phyloP scores from a whole-genome alignment of 2,797 vertebrate species.

The Rhadinocentrus ornatus region DNA sequence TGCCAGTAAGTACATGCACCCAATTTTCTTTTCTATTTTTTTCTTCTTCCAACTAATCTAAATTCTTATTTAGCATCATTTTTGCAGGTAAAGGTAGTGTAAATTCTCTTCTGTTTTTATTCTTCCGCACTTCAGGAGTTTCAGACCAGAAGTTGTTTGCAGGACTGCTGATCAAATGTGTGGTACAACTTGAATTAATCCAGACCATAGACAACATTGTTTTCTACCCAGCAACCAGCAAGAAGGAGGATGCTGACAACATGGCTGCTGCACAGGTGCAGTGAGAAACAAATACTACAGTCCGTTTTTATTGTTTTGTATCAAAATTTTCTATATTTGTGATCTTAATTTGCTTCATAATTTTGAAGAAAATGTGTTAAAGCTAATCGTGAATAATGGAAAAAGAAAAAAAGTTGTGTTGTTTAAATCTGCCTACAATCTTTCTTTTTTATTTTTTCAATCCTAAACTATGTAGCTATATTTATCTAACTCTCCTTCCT shows the following conservation, averaged over 20 bases:
- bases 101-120: neutral
- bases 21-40: neutral
- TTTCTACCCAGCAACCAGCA: constrained; percentile 95
- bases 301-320: neutral
- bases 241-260: constrained; percentile 97
- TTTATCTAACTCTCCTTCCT: neutral
- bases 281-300: neutral
- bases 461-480: neutral
- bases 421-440: neutral
- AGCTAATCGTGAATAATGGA: neutral
- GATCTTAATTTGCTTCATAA: neutral
- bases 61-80: neutral
- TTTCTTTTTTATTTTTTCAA: too few species aligned
- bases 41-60: neutral
- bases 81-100: neutral
- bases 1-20: constrained; percentile 83
- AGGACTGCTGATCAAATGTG: constrained; percentile 96
- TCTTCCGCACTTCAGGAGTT: constrained; percentile 64
- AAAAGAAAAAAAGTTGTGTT: neutral
- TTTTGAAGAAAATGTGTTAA: neutral
- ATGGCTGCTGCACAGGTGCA: constrained; percentile 95
- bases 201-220: constrained; percentile 99
- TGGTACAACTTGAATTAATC: constrained; percentile 96
- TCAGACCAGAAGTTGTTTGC: constrained; percentile 96
- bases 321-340: neutral